Evolutionary conservation across 2,113 vertebrate species (phyloP).

Genomic region (Tauraco erythrolophus): DNA sequence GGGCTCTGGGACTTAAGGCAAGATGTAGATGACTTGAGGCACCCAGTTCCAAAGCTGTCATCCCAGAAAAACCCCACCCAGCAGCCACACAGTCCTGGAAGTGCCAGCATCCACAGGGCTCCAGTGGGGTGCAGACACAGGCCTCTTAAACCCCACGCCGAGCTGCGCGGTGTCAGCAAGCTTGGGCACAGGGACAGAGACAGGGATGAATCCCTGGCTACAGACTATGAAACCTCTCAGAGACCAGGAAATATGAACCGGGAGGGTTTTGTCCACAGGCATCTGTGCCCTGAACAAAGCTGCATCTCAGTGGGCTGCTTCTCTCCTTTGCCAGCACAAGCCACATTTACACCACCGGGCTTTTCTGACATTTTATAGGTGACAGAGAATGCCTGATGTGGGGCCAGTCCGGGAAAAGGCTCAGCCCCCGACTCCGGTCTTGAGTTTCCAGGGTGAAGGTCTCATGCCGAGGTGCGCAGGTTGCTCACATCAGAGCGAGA

Average conservation of each 20-base stretch:
- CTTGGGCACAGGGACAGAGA: background rate
- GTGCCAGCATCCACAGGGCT: background rate
- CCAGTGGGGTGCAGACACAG: fast-evolving
- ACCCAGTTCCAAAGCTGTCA: constrained; percentile 40
- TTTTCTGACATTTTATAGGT: background rate
- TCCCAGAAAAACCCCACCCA: constrained; percentile 32
- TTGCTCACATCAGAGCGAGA: background rate
- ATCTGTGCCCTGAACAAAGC: constrained; percentile 40
- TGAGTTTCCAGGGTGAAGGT: background rate
- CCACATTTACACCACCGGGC: background rate
- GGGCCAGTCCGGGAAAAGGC: background rate
- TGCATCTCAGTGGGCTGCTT: background rate
- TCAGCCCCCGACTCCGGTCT: background rate
- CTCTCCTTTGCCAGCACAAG: constrained; percentile 11
- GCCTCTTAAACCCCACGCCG: background rate
- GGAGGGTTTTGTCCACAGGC: constrained; percentile 33
- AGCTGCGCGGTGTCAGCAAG: background rate
- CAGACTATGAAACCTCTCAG: background rate
- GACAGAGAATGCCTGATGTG: background rate
- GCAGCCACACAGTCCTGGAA: background rate
- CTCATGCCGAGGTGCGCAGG: background rate
- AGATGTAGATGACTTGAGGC: constrained; percentile 45
- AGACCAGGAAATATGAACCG: constrained; percentile 9
- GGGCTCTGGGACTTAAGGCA: background rate
- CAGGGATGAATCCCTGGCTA: background rate